Conservation (phyloP, 2,797 vertebrate genomes). For the Cuniculus paca region DNA sequence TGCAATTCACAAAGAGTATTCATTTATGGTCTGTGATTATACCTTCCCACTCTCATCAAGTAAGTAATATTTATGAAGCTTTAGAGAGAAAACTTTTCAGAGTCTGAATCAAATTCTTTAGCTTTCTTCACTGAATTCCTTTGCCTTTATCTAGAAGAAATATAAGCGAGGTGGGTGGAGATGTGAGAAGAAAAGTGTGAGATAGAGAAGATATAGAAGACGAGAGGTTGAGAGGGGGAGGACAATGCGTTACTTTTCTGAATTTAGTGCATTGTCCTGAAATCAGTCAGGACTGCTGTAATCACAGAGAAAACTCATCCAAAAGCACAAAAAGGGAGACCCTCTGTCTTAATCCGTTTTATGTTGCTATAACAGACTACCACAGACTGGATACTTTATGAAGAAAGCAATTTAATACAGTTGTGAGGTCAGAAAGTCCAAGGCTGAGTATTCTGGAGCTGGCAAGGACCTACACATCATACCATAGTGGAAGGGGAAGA, state of each 20-base stretch:
- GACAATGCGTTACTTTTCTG: background rate
- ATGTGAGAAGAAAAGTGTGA: slow-evolving; percentile 14
- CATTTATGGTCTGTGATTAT: background rate
- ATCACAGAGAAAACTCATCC: background rate
- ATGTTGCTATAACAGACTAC: background rate
- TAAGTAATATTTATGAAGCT: slow-evolving; percentile 14
- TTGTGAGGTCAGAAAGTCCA: background rate
- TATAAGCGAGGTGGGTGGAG: background rate
- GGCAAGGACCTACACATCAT: background rate
- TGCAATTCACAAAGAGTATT: background rate
- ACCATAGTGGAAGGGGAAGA: background rate
- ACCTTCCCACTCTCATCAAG: background rate
- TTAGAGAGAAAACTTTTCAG: background rate
- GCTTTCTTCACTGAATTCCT: background rate
- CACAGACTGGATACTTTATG: background rate
- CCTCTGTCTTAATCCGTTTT: background rate
- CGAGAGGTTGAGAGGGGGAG: background rate
- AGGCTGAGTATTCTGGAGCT: background rate
- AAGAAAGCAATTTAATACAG: background rate
- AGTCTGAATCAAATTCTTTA: background rate
- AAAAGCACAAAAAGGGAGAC: background rate
- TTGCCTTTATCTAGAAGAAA: slow-evolving; percentile 5
- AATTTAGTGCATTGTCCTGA: background rate
- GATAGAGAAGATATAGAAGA: background rate
- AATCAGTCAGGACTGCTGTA: background rate